These are phyloP conservation scores for Caenorhabditis sulstoni DNA, from an alignment of 2,888 invertebrate genomes.

Conservation along the genomic window DNA sequence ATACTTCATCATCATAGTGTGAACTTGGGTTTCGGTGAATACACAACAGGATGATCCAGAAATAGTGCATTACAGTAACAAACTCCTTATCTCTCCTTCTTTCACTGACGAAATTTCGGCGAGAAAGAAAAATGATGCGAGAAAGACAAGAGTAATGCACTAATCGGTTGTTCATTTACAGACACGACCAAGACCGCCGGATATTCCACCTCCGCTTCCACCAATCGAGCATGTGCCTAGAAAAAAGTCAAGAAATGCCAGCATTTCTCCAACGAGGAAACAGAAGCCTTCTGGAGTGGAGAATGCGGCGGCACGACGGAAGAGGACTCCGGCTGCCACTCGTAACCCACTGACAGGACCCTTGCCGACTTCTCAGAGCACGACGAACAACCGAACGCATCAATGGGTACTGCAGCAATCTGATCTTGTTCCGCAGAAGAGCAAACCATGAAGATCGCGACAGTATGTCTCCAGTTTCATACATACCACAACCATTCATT, in stretches of 20 bases:
- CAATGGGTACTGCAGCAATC: conserved; percentile 78
- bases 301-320: conserved; percentile 49
- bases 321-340: conserved; percentile 55
- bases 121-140: conserved; percentile 18
- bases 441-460: conserved; percentile 25
- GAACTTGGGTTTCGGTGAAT: neutral
- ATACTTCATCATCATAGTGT: neutral
- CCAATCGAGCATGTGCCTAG: conserved; percentile 55
- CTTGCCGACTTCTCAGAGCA: conserved; percentile 24
- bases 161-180: conserved; percentile 38
- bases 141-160: neutral
- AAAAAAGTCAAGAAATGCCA: conserved; percentile 61
- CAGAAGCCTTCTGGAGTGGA: conserved; percentile 48
- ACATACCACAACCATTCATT: conserved; percentile 40
- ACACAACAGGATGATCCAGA: conserved; percentile 15
- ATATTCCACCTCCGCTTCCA: conserved; percentile 68
- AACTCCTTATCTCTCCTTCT: neutral
- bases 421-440: conserved; percentile 68
- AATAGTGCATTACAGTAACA: no score
- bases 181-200: conserved; percentile 67
- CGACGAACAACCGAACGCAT: conserved; percentile 61
- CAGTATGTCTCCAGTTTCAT: conserved; percentile 48
- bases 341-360: conserved; percentile 37
- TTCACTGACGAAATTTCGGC: neutral
- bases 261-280: conserved; percentile 66